phyloP scores from a whole-genome alignment of 2,113 vertebrate genomes.

The Cephalopholis sonnerati region DNA sequence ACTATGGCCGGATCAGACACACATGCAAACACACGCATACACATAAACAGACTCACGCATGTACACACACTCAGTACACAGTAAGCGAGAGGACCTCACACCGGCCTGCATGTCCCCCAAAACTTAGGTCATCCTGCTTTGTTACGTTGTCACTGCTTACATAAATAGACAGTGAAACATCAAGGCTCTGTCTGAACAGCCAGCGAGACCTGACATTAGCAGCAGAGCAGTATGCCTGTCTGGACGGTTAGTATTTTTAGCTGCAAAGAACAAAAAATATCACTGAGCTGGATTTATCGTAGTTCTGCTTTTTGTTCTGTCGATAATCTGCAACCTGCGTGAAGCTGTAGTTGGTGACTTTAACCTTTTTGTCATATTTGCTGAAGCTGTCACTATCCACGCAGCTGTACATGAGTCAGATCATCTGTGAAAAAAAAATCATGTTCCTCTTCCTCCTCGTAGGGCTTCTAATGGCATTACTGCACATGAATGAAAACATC shows the following conservation, averaged over 20 bases:
- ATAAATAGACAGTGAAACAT: constrained; percentile 32
- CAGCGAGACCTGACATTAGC: constrained; percentile 9
- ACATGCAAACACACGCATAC: constrained; percentile 60
- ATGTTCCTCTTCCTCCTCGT: no score
- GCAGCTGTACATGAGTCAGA: no score
- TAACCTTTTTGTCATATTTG: background rate
- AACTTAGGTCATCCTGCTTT: constrained; percentile 40
- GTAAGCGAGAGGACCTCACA: constrained; percentile 27
- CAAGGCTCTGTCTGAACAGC: background rate
- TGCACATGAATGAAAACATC: no score
- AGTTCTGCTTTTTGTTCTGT: background rate
- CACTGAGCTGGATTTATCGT: background rate
- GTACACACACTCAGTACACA: constrained; percentile 14
- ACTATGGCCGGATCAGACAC: constrained; percentile 70
- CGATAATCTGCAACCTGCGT: background rate
- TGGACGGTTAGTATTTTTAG: constrained; percentile 24
- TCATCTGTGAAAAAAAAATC: no score
- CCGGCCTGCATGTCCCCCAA: constrained; percentile 12
- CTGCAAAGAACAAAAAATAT: background rate
- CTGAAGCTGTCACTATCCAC: no score
- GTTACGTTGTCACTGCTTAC: constrained; percentile 25
- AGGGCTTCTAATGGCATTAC: no score
- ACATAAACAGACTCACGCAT: constrained; percentile 45
- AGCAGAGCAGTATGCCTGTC: constrained; percentile 6
- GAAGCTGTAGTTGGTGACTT: background rate